Evolutionary conservation across 2,797 vertebrate species (phyloP).

Genomic region (Erethizon dorsatum): DNA sequence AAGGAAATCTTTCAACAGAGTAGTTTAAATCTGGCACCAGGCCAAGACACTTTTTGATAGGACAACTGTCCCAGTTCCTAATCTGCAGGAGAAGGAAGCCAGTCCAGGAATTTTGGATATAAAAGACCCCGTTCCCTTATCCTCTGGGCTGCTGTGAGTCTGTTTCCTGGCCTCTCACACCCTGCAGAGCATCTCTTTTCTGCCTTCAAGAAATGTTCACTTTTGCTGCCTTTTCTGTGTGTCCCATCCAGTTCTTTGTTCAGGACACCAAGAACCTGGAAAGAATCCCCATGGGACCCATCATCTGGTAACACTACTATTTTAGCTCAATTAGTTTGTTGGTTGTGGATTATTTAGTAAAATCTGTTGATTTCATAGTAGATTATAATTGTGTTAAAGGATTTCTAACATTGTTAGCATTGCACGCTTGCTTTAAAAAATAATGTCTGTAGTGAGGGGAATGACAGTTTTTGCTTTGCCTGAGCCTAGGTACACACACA

Average conservation of each 20-base stretch:
- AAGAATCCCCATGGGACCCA: background rate
- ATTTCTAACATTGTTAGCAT: background rate
- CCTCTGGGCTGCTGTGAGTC: background rate
- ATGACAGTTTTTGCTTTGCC: background rate
- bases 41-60: background rate
- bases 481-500: background rate
- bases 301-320: background rate
- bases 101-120: background rate
- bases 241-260: background rate
- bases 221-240: background rate
- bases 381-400: background rate
- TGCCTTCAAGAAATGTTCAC: background rate
- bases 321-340: slow-evolving; percentile 40
- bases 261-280: background rate
- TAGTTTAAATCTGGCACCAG: background rate
- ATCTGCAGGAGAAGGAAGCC: background rate
- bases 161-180: background rate
- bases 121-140: background rate
- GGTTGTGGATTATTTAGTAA: background rate
- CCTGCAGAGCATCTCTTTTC: background rate
- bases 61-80: background rate
- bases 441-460: background rate
- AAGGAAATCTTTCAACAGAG: background rate
- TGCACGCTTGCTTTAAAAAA: background rate
- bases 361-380: background rate